Conservation (phyloP, 2,113 vertebrate species). For the Carassius gibelio region DNA sequence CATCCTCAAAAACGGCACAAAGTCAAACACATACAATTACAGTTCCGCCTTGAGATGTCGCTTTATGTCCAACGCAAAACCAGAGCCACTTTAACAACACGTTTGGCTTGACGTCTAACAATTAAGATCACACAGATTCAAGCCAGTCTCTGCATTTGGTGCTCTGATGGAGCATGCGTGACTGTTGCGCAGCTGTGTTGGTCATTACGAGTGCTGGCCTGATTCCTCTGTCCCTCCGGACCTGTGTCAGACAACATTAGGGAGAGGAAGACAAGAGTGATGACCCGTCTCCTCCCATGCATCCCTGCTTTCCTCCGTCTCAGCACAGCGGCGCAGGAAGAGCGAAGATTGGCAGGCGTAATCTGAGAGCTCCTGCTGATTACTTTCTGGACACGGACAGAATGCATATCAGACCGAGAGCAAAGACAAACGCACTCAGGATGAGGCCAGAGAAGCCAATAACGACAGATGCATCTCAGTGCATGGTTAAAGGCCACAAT, state of each 20-base stretch:
- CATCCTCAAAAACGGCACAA: not conserved
- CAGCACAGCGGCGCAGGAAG: not conserved
- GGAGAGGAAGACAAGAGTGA: slow-evolving; percentile 12
- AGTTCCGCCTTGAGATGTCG: no score
- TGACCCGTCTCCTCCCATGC: slow-evolving; percentile 31
- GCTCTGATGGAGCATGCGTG: not conserved
- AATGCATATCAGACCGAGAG: slow-evolving; percentile 25
- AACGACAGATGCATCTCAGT: not conserved
- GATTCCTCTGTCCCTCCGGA: not conserved
- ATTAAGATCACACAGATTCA: not conserved
- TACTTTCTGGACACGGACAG: not conserved
- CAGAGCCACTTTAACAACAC: not conserved
- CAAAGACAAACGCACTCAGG: slow-evolving; percentile 9
- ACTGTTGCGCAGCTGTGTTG: not conserved
- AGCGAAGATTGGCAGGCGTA: slow-evolving; percentile 13
- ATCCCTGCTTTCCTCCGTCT: not conserved
- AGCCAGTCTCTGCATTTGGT: not conserved
- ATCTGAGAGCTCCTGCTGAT: slow-evolving; percentile 38
- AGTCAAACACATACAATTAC: not conserved
- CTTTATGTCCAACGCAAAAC: not conserved
- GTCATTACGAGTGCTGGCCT: not conserved
- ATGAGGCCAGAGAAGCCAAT: not conserved
- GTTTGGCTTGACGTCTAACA: not conserved
- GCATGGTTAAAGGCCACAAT: slow-evolving; percentile 3
- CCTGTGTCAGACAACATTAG: slow-evolving; percentile 32